Percentiles rank a stretch among this genome's conserved stretches.
These are phyloP conservation scores for Coregonus clupeaformis DNA, from an alignment of 2,113 vertebrate genomes.

Conservation along the genomic window DNA sequence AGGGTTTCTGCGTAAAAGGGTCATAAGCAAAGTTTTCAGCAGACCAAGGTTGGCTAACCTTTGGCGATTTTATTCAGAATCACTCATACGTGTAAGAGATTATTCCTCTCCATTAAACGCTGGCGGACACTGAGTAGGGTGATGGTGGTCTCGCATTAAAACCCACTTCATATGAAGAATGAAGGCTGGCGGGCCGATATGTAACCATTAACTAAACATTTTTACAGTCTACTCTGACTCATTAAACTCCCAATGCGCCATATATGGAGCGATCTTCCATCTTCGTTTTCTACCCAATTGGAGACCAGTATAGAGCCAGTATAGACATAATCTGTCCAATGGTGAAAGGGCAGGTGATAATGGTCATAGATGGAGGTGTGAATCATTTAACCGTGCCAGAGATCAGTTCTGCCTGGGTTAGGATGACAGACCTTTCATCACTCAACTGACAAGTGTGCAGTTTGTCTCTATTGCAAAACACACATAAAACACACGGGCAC, in stretches of 20 bases:
- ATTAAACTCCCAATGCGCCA: background rate
- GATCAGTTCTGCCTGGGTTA: no score
- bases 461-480: background rate
- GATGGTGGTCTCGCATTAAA: constrained; percentile 2
- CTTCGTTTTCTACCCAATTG: background rate
- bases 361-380: background rate
- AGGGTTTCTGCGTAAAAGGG: no score
- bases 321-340: background rate
- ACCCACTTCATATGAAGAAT: background rate
- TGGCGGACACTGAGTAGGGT: background rate
- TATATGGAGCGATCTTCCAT: background rate
- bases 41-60: background rate
- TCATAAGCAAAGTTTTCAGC: background rate
- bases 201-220: background rate
- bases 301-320: background rate
- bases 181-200: no score
- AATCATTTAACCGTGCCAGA: no score
- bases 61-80: background rate
- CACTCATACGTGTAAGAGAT: background rate
- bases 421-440: background rate
- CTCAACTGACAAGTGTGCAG: background rate
- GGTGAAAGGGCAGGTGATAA: background rate
- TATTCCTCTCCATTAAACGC: constrained; percentile 1
- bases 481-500: background rate
- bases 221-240: background rate